phyloP scores from a whole-genome alignment of 1,140 invertebrate genomes.

The Formica selysi region DNA sequence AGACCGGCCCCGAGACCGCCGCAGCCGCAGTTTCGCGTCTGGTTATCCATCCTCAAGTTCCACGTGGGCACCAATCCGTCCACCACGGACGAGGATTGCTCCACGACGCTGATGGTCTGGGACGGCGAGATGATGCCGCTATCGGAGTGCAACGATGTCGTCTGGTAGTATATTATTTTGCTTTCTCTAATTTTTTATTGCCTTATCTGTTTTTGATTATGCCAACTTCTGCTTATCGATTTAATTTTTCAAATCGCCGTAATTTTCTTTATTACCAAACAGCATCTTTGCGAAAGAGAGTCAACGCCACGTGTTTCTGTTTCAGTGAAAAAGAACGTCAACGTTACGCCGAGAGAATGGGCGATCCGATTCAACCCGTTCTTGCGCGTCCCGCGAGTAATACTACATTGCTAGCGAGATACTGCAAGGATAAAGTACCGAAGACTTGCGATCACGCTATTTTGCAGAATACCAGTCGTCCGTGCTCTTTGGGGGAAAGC shows the following conservation, averaged over 20 bases:
- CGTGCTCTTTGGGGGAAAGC: constrained; percentile 93
- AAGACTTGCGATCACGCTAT: constrained; percentile 92
- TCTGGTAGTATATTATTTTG: constrained; percentile 88
- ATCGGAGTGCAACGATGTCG: constrained; percentile 92
- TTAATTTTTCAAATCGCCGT: background rate
- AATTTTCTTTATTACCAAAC: background rate
- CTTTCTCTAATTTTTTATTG: background rate
- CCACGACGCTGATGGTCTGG: constrained; percentile 93
- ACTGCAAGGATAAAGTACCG: constrained; percentile 92
- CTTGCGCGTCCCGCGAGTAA: constrained; percentile 88
- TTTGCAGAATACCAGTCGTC: constrained; percentile 88
- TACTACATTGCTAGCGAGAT: constrained; percentile 91
- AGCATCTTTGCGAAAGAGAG: background rate
- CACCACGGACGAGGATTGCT: constrained; percentile 90
- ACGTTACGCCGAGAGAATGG: constrained; percentile 77
- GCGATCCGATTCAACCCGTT: constrained; percentile 84
- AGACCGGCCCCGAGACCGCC: constrained; percentile 87
- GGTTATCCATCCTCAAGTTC: constrained; percentile 95
- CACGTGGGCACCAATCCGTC: constrained; percentile 89
- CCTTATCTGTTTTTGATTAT: background rate
- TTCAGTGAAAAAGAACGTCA: constrained; percentile 83
- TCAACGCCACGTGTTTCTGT: background rate
- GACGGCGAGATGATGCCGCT: constrained; percentile 92
- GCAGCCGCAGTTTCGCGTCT: constrained; percentile 91
- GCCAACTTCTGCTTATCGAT: background rate